Evolutionary conservation across 1,140 invertebrate species (phyloP).

Genomic region (Aphaenogaster ashmeadi): DNA sequence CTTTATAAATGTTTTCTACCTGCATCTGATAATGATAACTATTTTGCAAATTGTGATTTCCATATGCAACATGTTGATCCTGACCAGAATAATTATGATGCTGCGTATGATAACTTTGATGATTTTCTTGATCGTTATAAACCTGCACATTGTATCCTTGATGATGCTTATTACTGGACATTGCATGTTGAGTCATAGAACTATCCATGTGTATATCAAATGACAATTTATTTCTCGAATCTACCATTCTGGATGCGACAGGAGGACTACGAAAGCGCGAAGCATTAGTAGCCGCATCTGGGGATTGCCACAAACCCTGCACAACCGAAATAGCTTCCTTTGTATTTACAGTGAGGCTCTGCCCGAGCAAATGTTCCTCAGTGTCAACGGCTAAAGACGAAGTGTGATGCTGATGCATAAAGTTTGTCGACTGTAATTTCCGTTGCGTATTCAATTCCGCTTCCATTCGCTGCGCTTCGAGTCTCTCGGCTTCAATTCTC

Average conservation of each 20-base stretch:
- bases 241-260: constrained; percentile 77
- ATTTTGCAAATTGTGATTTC: constrained; percentile 77
- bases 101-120: constrained; percentile 79
- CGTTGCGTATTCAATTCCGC: constrained; percentile 80
- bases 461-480: constrained; percentile 78
- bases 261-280: constrained; percentile 74
- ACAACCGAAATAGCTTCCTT: constrained; percentile 87
- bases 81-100: constrained; percentile 84
- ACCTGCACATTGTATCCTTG: constrained; percentile 78
- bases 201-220: constrained; percentile 90
- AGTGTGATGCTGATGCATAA: constrained; percentile 79
- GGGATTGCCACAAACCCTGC: constrained; percentile 85
- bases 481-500: constrained; percentile 74
- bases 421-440: constrained; percentile 80
- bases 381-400: constrained; percentile 72
- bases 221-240: constrained; percentile 78
- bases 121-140: constrained; percentile 84
- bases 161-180: constrained; percentile 82
- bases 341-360: constrained; percentile 89
- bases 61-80: constrained; percentile 79
- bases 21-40: constrained; percentile 83
- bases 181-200: constrained; percentile 88
- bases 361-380: constrained; percentile 83
- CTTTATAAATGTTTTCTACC: constrained; percentile 53
- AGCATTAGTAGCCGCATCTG: constrained; percentile 60